phyloP scores from a whole-genome alignment of 1,140 invertebrate species.

The Drosophila grimshawi region DNA sequence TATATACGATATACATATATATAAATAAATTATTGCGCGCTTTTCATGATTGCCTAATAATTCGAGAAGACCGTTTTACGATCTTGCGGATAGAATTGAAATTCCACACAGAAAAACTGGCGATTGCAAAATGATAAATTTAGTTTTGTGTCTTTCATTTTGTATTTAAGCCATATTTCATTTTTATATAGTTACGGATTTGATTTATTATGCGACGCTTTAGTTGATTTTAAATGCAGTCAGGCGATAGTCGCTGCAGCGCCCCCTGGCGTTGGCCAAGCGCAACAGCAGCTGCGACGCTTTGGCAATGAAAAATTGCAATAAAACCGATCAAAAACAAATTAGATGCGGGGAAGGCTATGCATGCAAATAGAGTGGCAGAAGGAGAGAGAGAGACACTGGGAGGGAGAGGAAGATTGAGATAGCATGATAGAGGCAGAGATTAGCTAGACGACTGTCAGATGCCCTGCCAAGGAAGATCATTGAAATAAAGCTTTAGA shows the following conservation, averaged over 20 bases:
- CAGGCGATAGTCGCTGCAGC: constrained; percentile 40
- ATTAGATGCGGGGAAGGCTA: constrained; percentile 1
- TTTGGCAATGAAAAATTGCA: constrained; percentile 46
- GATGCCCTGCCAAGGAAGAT: neutral
- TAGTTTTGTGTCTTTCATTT: too few species aligned
- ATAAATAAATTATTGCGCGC: constrained; percentile 40
- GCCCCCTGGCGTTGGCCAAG: constrained; percentile 43
- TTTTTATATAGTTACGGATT: constrained; percentile 27
- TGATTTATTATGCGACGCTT: constrained; percentile 40
- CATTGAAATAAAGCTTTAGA: neutral
- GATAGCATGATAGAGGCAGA: too few species aligned
- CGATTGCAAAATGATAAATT: constrained; percentile 27
- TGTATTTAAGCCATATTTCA: neutral
- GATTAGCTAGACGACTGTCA: neutral
- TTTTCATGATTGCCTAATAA: constrained; percentile 22
- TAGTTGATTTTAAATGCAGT: neutral
- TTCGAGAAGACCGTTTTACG: constrained; percentile 34
- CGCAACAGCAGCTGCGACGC: neutral
- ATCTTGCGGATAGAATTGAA: constrained; percentile 21
- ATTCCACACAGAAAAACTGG: constrained; percentile 11
- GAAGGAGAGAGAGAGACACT: neutral
- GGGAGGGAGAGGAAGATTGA: too few species aligned
- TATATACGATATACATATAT: constrained; percentile 5
- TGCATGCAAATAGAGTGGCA: neutral
- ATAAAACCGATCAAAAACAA: constrained; percentile 34